These are phyloP conservation scores for Elmis aenea DNA, from an alignment of 2,888 invertebrate species.

Conservation along the genomic window DNA sequence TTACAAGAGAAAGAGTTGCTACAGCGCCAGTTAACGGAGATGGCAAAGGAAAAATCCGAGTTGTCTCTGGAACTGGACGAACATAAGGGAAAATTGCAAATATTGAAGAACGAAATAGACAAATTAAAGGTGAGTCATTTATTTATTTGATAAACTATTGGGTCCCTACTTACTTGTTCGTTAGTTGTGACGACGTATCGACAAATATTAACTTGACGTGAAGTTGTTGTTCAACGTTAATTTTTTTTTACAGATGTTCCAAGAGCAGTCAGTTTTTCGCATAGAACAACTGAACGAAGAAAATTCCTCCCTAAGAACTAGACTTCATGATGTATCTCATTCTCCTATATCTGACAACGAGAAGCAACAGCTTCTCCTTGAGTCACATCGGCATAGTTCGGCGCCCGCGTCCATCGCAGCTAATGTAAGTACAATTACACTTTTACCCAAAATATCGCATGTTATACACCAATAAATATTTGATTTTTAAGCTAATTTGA, in stretches of 20 bases:
- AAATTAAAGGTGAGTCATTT: slow-evolving; percentile 58
- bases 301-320: slow-evolving; percentile 68
- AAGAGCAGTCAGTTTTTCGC: slow-evolving; percentile 58
- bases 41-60: slow-evolving; percentile 60
- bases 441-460: background rate
- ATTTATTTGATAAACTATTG: no score
- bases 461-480: background rate
- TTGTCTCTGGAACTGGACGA: slow-evolving; percentile 62
- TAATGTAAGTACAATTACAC: slow-evolving; percentile 34
- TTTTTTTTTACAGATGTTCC: slow-evolving; percentile 43
- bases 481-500: no score
- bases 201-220: background rate
- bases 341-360: slow-evolving; percentile 79
- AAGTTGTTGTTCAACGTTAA: slow-evolving; percentile 1
- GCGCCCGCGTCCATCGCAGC: slow-evolving; percentile 74
- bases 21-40: slow-evolving; percentile 58
- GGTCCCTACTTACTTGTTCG: no score
- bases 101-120: slow-evolving; percentile 63
- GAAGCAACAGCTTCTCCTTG: slow-evolving; percentile 74
- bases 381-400: slow-evolving; percentile 63
- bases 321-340: slow-evolving; percentile 73
- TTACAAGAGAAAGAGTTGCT: slow-evolving; percentile 62
- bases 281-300: slow-evolving; percentile 69
- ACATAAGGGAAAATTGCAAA: slow-evolving; percentile 62
- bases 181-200: no score